Evolutionary conservation across 2,797 vertebrate species (phyloP), one percentile per base, ranked within the genome.

Genomic region (Leucoraja ocellata): DNA sequence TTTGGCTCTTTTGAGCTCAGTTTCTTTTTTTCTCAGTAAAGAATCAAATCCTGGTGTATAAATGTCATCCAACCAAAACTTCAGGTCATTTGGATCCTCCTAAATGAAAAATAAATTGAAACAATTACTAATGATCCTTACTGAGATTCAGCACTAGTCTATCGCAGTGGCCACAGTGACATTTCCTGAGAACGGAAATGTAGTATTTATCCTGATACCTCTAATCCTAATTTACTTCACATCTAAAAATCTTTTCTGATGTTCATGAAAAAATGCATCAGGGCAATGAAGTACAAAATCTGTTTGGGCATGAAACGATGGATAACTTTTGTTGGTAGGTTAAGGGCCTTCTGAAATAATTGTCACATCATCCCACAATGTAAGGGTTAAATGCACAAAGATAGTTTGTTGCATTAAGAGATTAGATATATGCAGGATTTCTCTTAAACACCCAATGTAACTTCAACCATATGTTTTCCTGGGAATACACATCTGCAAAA

Each of bases 11-110:
- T 95, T 97, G 25, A 95, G 95, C 94, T 98, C 97, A n/a, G 96
- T 97, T 94, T 98, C 97, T 94, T 97, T 98, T 95, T 98, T 99
- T 96, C 97, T 99, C 94, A 99, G 94, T 93, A 99, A 95, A n/a
- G 98, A 97, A 93, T 99, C 98, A 73, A 98, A 99, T n/a, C 98
- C 98, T 0, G 98, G 98, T 0, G 98, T 99, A 95, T 99, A 99
- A 94, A 98, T 97, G 94, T 99, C 98, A 93, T 98, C 98, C 32
- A 99, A 95, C 98, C 98, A 99, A 94, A 98, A 99, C 93, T 95
- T 96, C 28, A 99, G 96, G 93, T 99, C 98, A 93, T 96, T 96
- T 18, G 98, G 97, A 93, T 98, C 98, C 95, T 98, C 98, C 98
- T 99, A 93, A 92, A 96, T 96, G 28, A 96, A 94, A 54, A 94